Evolutionary conservation across 2,113 vertebrate species (phyloP).

Genomic region (Mirza zaza): DNA sequence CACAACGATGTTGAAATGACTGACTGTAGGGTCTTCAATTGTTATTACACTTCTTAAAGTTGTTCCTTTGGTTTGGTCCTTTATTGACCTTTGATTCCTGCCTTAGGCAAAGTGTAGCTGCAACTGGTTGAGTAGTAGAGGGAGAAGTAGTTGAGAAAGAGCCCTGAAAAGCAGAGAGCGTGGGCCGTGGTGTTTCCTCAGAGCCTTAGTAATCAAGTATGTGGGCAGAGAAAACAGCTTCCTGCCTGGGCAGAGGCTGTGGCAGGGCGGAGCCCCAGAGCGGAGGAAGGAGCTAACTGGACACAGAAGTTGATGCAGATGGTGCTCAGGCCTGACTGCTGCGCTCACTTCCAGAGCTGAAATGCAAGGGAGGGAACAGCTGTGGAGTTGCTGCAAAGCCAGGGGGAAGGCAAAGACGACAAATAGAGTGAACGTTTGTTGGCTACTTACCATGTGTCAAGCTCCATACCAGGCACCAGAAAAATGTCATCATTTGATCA

Average conservation of each 20-base stretch:
- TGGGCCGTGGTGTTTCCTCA: background rate
- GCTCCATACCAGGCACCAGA: background rate
- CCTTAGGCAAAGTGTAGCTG: background rate
- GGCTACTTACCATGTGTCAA: background rate
- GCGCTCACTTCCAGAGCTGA: background rate
- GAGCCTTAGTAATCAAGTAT: background rate
- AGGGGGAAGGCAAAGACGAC: background rate
- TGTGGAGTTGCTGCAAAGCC: background rate
- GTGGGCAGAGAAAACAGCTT: background rate
- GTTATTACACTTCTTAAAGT: background rate
- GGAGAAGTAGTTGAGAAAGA: background rate
- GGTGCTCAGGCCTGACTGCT: background rate
- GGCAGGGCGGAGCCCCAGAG: background rate
- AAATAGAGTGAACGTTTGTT: background rate
- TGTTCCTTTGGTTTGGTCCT: background rate
- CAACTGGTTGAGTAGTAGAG: background rate
- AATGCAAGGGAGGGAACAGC: background rate
- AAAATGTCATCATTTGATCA: background rate
- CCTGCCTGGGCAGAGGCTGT: background rate
- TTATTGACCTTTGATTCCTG: background rate
- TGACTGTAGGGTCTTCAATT: background rate
- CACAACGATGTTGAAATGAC: background rate
- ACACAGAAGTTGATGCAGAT: background rate
- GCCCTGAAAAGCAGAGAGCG: background rate
- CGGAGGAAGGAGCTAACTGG: background rate